These are phyloP conservation scores for Ellobium chinense DNA, from an alignment of 2,888 invertebrate genomes.

Conservation along the genomic window DNA sequence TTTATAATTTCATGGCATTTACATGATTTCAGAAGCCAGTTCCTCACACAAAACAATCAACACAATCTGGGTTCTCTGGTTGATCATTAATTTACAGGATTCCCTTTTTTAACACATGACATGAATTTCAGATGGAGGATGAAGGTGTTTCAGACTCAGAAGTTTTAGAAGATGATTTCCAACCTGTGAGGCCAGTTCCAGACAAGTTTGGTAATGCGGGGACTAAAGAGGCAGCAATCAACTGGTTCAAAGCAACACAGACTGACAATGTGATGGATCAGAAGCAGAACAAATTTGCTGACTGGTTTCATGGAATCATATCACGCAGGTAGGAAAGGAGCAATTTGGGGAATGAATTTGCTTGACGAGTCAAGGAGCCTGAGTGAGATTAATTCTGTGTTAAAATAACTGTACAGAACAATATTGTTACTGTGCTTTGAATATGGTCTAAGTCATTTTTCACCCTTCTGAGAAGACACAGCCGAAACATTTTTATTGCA, in stretches of 20 bases:
- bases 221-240: constrained; percentile 64
- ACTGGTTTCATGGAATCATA: constrained; percentile 79
- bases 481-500: no score
- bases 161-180: constrained; percentile 69
- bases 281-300: constrained; percentile 62
- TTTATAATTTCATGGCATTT: no score
- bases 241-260: constrained; percentile 77
- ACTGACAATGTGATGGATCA: constrained; percentile 63
- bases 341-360: no score
- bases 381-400: no score
- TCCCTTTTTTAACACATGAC: neutral
- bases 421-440: no score
- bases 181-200: constrained; percentile 54
- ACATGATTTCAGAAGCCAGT: no score
- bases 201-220: constrained; percentile 64
- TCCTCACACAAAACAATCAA: no score
- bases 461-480: no score
- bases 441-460: no score
- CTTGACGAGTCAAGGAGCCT: no score
- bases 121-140: constrained; percentile 59
- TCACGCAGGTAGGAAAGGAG: constrained; percentile 75
- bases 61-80: neutral
- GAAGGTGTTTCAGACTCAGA: constrained; percentile 59
- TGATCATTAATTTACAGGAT: neutral
- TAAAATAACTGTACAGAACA: no score